Evolutionary conservation across 2,888 invertebrate genomes (phyloP), one percentile per base, ranked within the genome.

Genomic region (Macrophya annulata): DNA sequence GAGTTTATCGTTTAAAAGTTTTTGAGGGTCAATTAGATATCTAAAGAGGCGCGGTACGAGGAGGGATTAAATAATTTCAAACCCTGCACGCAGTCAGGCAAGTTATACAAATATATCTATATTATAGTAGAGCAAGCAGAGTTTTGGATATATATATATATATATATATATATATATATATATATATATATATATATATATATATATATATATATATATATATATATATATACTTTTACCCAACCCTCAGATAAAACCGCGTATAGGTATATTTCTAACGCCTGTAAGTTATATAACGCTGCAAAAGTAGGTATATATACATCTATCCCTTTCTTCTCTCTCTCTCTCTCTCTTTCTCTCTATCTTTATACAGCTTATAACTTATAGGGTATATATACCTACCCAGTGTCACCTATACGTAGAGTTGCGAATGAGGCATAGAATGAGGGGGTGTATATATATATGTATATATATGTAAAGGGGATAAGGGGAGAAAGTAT

Each of bases 21-120:
- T 37, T 31, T 15, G 55, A 77, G 77, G 77, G 77, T 77, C 77
- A 77, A 77, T 77, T 77, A 77, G 77, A 77, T 17, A 55, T 37
- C 37, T 55, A 37, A 77, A 77, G 55, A 31, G 31, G 31, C 31
- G 68, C 31, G 59, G 77, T 37, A 3, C 31, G 1, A 31, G 31
- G 31, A 31, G 31, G 77, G 77, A 55, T 77, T 51, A n/a, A 77
- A 77, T 77, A 51, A 51, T 77, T 55, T 37, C 17, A 55, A 77
- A 77, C 77, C 1, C 31, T 31, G 31, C 31, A 77, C 77, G 77
- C 62, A 62, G 25, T 25, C 25, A 4, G 43, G n/a, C 17, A 17
- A 40, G 72, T n/a, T 55, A 51, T 51, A 55, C n/a, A 17, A 17
- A 51, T 17, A 55, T 31, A 31, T 31, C 31, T 1, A 3, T 31